These are phyloP conservation scores for Nomada fucata DNA, from an alignment of 2,888 invertebrate species.

Conservation along the genomic window DNA sequence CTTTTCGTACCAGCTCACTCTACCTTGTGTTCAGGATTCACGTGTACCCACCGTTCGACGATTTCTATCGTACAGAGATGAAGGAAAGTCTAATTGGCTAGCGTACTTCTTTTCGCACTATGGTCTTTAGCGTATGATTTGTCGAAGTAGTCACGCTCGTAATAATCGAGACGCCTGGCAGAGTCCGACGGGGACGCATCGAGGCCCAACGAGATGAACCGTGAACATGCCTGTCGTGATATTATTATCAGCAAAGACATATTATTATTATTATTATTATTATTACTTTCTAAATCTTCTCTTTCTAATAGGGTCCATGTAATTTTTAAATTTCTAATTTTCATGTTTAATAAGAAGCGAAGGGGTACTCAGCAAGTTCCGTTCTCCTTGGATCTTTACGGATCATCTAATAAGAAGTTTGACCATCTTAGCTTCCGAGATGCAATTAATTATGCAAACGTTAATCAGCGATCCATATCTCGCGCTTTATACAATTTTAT, in stretches of 20 bases:
- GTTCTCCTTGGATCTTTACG: background rate
- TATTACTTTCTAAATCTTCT: too few species aligned
- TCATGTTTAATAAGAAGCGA: background rate
- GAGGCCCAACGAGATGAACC: too few species aligned
- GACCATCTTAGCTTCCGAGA: background rate
- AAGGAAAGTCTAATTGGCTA: too few species aligned
- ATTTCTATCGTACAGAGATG: background rate
- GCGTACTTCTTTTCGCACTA: too few species aligned
- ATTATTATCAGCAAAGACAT: too few species aligned
- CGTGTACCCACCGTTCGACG: background rate
- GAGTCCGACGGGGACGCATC: too few species aligned
- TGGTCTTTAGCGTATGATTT: too few species aligned
- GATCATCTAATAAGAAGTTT: background rate
- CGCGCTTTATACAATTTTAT: background rate
- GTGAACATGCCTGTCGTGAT: too few species aligned
- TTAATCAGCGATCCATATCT: background rate
- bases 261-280: too few species aligned
- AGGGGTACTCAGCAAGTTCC: background rate
- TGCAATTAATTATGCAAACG: background rate
- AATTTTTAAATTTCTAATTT: background rate
- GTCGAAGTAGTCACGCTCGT: too few species aligned
- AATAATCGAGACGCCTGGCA: too few species aligned
- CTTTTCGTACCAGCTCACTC: background rate
- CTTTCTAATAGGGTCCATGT: background rate
- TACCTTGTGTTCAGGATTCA: background rate